Conservation (phyloP, 2,888 invertebrate species). For the Catonia carolina region DNA sequence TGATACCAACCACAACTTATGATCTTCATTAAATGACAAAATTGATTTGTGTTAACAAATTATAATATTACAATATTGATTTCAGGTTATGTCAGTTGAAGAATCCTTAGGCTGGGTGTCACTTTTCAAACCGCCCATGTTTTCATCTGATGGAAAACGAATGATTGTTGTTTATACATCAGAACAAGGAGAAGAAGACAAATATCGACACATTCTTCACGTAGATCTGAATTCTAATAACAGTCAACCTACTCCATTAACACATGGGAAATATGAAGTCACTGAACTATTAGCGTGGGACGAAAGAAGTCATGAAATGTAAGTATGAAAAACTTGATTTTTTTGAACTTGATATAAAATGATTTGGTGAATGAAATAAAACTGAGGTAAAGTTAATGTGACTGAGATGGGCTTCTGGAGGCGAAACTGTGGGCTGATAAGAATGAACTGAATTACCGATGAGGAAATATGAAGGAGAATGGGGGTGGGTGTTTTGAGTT, state of each 20-base stretch:
- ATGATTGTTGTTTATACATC: constrained; percentile 67
- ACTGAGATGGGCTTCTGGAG: too few species aligned
- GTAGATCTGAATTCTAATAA: constrained; percentile 43
- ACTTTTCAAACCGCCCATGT: constrained; percentile 49
- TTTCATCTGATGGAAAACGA: constrained; percentile 53
- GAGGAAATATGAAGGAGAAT: too few species aligned
- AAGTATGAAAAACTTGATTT: constrained; percentile 40
- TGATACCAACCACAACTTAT: too few species aligned
- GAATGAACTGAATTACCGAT: too few species aligned
- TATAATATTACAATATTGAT: too few species aligned
- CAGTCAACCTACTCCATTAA: constrained; percentile 42
- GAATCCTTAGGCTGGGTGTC: constrained; percentile 58
- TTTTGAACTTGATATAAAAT: background rate
- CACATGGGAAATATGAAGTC: constrained; percentile 61
- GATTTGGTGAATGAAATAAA: background rate
- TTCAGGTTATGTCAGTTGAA: constrained; percentile 23
- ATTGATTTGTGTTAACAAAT: too few species aligned
- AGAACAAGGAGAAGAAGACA: constrained; percentile 45
- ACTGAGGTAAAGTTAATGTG: too few species aligned
- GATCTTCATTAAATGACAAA: too few species aligned
- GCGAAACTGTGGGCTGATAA: too few species aligned
- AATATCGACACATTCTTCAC: constrained; percentile 60
- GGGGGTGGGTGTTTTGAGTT: too few species aligned
- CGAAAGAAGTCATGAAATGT: constrained; percentile 57
- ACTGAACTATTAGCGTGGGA: constrained; percentile 70